Evolutionary conservation across 92 coral and sea anemone genomes (phyloP), one percentile per base, ranked within the genome.

Genomic region (Phymanthus crucifer): DNA sequence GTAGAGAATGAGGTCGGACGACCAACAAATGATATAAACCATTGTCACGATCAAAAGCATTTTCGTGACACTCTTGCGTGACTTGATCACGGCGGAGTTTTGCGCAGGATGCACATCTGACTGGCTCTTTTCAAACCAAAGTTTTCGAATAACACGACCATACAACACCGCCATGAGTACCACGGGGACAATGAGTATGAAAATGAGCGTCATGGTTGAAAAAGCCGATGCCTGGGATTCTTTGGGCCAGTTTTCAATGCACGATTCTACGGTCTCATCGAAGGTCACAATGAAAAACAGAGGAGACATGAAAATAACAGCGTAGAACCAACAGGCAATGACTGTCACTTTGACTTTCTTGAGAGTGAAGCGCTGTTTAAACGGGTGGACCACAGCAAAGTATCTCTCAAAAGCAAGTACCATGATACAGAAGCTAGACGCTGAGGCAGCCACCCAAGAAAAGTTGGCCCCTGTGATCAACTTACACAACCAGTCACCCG

Each of bases 371-470:
- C 83, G 76, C 35, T 75, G 83, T 56, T 76, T 70, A 17, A 75
- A 81, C 7, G 90, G 90, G 46, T 77, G 40, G 29, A 87, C 52
- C 9, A 87, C 81, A 1, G 90, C 90, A 73, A 40, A 43, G 72
- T 50, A 87, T 76, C 90, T 66, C 71, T 86, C 90, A 47, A 81
- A 61, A n/a, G 90, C 73, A n/a, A 86, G 64, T 38, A 81, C 90
- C 0, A 80, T 56, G 35, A 87, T 33, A 13, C 83, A 81, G 40
- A 87, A 87, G 31, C 79, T 82, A 21, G 90, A 87, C 36, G 80
- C 90, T 17, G 80, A 58, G 3, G 79, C 83, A 33, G 83, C 83
- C 67, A 78, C 69, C 83, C 83, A 78, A 2, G 83, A 61, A 2
- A 78, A 29, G 75, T 67, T 78, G 14, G 66, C 80, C n/a, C 82